Conservation (phyloP, 2,113 vertebrate genomes). For the Connochaetes taurinus region DNA sequence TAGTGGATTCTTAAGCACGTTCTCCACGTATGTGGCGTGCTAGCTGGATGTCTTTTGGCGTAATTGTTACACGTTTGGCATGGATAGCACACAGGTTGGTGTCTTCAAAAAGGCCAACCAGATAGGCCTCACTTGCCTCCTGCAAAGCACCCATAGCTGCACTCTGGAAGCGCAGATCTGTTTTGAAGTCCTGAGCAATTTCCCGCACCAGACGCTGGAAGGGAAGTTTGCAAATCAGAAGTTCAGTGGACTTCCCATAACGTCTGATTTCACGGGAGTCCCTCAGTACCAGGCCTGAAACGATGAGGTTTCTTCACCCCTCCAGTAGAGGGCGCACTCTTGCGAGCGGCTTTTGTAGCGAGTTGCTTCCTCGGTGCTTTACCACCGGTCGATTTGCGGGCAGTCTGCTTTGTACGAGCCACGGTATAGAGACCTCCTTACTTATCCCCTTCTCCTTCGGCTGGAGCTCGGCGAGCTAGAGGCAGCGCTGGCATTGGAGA, state of each 20-base stretch:
- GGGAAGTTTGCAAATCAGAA: neutral
- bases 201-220: slow-evolving; percentile 86
- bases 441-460: too few relatives aligned
- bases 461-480: too few relatives aligned
- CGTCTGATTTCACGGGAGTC: slow-evolving; percentile 55
- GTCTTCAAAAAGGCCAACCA: neutral
- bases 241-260: neutral
- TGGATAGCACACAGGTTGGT: neutral
- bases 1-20: neutral
- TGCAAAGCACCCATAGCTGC: slow-evolving; percentile 88
- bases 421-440: slow-evolving; percentile 75
- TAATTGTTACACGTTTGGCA: neutral
- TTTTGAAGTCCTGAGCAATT: slow-evolving; percentile 90
- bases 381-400: slow-evolving; percentile 81
- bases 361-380: slow-evolving; percentile 82
- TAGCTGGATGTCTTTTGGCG: neutral
- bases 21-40: neutral
- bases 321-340: slow-evolving; percentile 82
- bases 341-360: slow-evolving; percentile 82
- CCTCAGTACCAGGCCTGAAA: slow-evolving; percentile 86
- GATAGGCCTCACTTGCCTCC: slow-evolving; percentile 53
- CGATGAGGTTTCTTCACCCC: slow-evolving; percentile 84
- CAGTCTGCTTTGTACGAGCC: slow-evolving; percentile 84
- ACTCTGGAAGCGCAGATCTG: slow-evolving; percentile 86
- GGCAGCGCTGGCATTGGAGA: too few relatives aligned